Evolutionary conservation across 2,113 vertebrate genomes (phyloP).

Genomic region (Tapirus terrestris): DNA sequence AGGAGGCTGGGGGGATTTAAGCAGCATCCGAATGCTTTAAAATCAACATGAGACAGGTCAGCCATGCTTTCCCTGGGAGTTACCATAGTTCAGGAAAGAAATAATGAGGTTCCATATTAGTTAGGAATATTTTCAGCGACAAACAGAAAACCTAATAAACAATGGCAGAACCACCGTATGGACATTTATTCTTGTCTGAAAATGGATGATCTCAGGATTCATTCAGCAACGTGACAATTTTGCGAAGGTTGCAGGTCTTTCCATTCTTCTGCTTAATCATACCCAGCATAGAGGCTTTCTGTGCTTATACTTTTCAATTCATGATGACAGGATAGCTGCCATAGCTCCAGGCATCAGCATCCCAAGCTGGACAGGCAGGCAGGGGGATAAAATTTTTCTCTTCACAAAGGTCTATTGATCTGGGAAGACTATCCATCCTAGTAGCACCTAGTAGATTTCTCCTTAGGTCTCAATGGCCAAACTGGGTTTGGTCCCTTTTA

Average conservation of each 20-base stretch:
- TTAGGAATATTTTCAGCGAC: not conserved
- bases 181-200: not conserved
- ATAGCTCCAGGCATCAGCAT: not conserved
- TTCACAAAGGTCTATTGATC: not conserved
- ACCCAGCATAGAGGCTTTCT: not conserved
- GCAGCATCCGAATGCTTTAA: not conserved
- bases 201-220: not conserved
- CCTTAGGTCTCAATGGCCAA: not conserved
- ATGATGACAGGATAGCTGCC: not conserved
- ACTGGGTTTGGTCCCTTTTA: not conserved
- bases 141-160: not conserved
- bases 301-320: not conserved
- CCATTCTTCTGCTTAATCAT: not conserved
- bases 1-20: not conserved
- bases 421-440: not conserved
- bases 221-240: not conserved
- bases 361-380: not conserved
- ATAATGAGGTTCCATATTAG: not conserved
- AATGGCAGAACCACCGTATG: not conserved
- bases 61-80: not conserved
- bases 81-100: not conserved
- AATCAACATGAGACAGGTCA: not conserved
- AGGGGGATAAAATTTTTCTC: not conserved
- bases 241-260: not conserved
- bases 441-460: not conserved